Evolutionary conservation across 2,113 vertebrate genomes (phyloP), one percentile per base, ranked within the genome.

Genomic region (Rhipidura dahli): DNA sequence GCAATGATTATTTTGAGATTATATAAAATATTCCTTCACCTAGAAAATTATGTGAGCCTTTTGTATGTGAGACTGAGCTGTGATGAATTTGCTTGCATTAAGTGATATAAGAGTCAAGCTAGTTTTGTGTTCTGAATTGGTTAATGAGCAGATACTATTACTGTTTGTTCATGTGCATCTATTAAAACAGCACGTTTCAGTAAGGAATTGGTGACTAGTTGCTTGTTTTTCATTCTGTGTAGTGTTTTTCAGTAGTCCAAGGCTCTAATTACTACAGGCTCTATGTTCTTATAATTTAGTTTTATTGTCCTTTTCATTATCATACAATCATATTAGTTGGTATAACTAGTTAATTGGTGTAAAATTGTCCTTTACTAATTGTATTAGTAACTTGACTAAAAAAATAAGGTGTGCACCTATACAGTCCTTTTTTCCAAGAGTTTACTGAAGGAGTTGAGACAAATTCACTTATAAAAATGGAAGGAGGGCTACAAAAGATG

Each of bases 91-190:
- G 22, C 30, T 73, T 72, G 19, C 54, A 17, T 59, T 90, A 79
- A 59, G 42, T 0, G 0, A 19, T 68, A 8, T 2, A 63, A 42
- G 68, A 70, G 47, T 80, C 1, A 2, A n/a, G 39, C 13, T 78
- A 27, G 33, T 82, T 92, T 64, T 51, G 35, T 42, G 9, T 70
- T 50, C 75, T 37, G 22, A 51, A 79, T 16, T 64, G 15, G 16
- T 63, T 75, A 75, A 30, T 77, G 39, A 92, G 47, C 60, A 77
- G 17, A 19, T 53, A 10, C 17, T 59, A 3, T 28, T 65, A 35
- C 39, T 79, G 10, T 70, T 66, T 50, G 42, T 76, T 88, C n/a
- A 8, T 0, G 0, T 69, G 50, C 63, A 61, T 6, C 51, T 70
- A 44, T 83, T 89, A 83, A 63, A 81, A 66, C 31, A 50, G 31